Evolutionary conservation across 2,113 vertebrate genomes (phyloP), one percentile per base, ranked within the genome.

Genomic region (Oophaga pumilio): DNA sequence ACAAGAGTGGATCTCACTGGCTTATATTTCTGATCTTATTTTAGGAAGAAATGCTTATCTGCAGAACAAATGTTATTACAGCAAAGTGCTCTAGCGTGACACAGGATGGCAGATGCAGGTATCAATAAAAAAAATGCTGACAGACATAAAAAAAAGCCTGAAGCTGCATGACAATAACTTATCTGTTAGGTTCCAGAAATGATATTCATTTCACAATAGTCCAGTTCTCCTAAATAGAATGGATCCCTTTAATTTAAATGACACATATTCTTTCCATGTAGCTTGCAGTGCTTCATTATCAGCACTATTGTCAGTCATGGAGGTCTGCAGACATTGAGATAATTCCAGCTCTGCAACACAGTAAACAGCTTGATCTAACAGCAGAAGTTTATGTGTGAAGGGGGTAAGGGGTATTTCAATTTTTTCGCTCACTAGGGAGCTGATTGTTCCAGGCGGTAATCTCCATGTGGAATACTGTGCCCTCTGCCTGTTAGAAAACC

Each of bases 401-500:
- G 49, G 74, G 43, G 18, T n/a, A n/a, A 22, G 74, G 49, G 74
- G 49, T 52, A 76, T 52, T 76, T 76, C 74, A 76, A 76, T 76
- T 76, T 49, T 52, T 76, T 76, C 7, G 49, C 74, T 76, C 74
- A 52, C 74, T 52, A 76, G 74, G 74, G 74, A 76, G 49, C 52
- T 52, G 74, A 52, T 76, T 76, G 74, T 76, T 52, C 74, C 49
- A 76, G 74, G 43, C 49, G 12, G 43, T 52, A 76, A 76, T 76
- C 74, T 76, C 74, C 74, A 52, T 50, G 28, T n/a, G 74, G 74
- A 76, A 76, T 76, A 52, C 74, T 22, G 49, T 76, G 74, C 74
- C 74, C 74, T 76, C 74, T 76, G 74, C 74, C 52, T 76, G 74
- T 52, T 76, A n/a, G 74, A 76, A 76, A 76, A 76, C 49, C 74